phyloP scores from a whole-genome alignment of 2,113 vertebrate genomes.

The Pterocles burchelli region DNA sequence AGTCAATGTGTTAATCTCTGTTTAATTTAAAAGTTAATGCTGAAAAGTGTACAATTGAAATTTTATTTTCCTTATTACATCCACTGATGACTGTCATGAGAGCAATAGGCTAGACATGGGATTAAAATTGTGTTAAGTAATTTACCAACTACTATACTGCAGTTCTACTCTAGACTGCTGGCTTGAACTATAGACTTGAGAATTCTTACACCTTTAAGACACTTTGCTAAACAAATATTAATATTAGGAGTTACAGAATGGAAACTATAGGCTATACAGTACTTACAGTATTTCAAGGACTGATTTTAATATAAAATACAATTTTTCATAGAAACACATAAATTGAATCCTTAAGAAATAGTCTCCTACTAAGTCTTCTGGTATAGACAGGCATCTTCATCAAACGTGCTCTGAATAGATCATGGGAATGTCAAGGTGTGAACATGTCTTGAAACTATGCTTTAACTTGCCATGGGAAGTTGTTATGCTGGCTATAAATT shows the following conservation, averaged over 20 bases:
- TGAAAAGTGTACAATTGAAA: background rate
- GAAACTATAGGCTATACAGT: background rate
- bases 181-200: background rate
- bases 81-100: constrained; percentile 8
- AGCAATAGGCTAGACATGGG: constrained; percentile 23
- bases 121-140: constrained; percentile 44
- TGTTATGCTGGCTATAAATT: background rate
- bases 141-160: background rate
- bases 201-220: constrained; percentile 19
- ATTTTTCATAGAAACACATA: background rate
- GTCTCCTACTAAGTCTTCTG: background rate
- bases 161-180: background rate
- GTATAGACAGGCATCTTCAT: background rate
- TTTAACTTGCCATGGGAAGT: background rate
- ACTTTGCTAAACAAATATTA: constrained; percentile 39
- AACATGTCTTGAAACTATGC: background rate
- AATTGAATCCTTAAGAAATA: background rate
- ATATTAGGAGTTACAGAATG: constrained; percentile 24
- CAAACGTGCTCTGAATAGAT: background rate
- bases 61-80: constrained; percentile 8
- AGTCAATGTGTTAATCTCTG: background rate
- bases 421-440: background rate
- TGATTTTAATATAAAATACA: background rate
- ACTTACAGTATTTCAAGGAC: background rate
- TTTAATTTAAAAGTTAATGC: constrained; percentile 12